These are phyloP conservation scores for Alviniconcha strummeri DNA, from an alignment of 2,888 invertebrate genomes.

Conservation along the genomic window DNA sequence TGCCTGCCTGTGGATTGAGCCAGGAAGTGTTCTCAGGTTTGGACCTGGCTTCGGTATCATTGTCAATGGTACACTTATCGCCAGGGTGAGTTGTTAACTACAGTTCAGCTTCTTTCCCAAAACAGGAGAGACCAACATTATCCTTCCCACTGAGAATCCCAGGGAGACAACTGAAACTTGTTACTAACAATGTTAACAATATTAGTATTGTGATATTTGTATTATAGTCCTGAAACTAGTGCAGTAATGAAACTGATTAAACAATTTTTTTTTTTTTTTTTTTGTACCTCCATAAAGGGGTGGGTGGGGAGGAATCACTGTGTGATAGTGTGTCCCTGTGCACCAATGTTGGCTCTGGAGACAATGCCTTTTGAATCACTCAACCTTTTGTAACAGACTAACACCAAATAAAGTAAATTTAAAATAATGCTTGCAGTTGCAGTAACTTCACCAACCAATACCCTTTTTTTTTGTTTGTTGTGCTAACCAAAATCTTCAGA, in stretches of 20 bases:
- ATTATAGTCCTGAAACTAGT: too few relatives aligned
- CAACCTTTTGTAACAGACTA: neutral
- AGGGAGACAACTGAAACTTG: too few relatives aligned
- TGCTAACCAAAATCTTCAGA: too few relatives aligned
- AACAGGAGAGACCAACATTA: neutral
- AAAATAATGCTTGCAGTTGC: neutral
- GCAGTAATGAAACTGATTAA: neutral
- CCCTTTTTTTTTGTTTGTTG: too few relatives aligned
- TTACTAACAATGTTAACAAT: too few relatives aligned
- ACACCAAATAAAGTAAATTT: neutral
- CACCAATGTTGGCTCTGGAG: too few relatives aligned
- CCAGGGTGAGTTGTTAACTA: conserved; percentile 82
- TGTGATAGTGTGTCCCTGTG: too few relatives aligned
- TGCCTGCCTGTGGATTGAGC: conserved; percentile 83
- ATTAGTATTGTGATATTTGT: too few relatives aligned
- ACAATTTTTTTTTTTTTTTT: neutral
- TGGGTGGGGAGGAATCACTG: too few relatives aligned
- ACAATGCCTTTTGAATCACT: neutral
- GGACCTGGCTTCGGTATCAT: conserved; percentile 95
- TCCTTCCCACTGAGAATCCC: too few relatives aligned
- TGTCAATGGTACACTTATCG: conserved; percentile 90
- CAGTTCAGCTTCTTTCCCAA: neutral
- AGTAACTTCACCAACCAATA: too few relatives aligned
- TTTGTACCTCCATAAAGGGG: too few relatives aligned
- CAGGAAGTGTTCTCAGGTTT: conserved; percentile 92